phyloP scores from a whole-genome alignment of 2,797 vertebrate species.

The Falco novaeseelandiae region DNA sequence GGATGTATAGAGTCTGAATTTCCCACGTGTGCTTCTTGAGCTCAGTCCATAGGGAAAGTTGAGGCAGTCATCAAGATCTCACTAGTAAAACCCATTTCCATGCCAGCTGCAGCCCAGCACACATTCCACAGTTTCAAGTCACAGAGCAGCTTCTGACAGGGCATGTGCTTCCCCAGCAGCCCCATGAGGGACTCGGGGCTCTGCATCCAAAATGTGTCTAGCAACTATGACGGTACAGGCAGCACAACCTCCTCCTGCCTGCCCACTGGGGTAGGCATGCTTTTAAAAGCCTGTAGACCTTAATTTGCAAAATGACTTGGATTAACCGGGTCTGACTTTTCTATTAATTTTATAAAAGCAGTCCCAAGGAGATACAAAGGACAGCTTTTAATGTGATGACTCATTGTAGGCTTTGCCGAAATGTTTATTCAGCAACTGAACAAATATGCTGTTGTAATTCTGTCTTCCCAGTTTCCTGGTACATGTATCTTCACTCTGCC shows the following conservation, averaged over 20 bases:
- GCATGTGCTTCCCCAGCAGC: neutral
- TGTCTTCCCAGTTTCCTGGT: neutral
- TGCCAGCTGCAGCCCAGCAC: neutral
- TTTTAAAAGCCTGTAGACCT: neutral
- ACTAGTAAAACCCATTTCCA: neutral
- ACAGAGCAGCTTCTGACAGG: neutral
- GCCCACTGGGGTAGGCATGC: neutral
- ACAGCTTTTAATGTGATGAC: neutral
- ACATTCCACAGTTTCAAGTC: neutral
- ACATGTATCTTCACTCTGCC: neutral
- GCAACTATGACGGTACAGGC: neutral
- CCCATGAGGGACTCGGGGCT: neutral
- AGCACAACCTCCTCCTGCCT: neutral
- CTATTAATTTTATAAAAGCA: neutral
- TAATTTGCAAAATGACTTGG: neutral
- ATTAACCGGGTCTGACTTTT: constrained; percentile 1
- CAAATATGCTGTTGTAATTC: neutral
- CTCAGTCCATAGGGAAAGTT: neutral
- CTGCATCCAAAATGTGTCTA: neutral
- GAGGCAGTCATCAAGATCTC: neutral
- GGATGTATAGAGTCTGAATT: neutral
- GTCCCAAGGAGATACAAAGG: neutral
- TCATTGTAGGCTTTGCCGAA: neutral
- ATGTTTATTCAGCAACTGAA: constrained; percentile 3
- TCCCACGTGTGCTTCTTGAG: neutral